These are phyloP conservation scores for Charaxes varanes DNA, from an alignment of 1,140 invertebrate genomes.

Conservation along the genomic window DNA sequence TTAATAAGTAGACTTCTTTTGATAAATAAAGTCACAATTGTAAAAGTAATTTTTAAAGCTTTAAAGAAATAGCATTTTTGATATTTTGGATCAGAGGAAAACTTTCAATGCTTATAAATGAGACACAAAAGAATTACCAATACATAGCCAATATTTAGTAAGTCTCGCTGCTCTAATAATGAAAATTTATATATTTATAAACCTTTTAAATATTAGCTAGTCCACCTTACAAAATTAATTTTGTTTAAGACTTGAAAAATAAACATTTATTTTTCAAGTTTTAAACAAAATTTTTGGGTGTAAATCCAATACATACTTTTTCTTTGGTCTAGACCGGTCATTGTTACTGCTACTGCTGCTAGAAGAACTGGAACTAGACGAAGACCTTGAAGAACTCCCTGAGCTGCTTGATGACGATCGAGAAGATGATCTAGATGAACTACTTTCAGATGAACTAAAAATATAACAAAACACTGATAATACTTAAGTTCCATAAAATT, in stretches of 20 bases:
- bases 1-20: background rate
- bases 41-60: too few relatives aligned
- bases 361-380: slow-evolving; percentile 75
- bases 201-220: too few relatives aligned
- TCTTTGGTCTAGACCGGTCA: slow-evolving; percentile 76
- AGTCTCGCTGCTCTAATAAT: too few relatives aligned
- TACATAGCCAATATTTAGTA: too few relatives aligned
- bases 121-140: too few relatives aligned
- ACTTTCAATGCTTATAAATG: too few relatives aligned
- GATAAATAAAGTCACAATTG: background rate
- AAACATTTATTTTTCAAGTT: background rate
- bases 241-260: too few relatives aligned
- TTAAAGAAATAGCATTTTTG: too few relatives aligned
- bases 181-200: too few relatives aligned
- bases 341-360: slow-evolving; percentile 76
- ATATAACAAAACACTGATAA: background rate
- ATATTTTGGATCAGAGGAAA: too few relatives aligned
- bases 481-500: too few relatives aligned
- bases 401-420: slow-evolving; percentile 84
- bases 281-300: background rate
- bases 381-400: slow-evolving; percentile 79
- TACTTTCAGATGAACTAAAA: slow-evolving; percentile 84
- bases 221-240: too few relatives aligned
- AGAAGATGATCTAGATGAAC: slow-evolving; percentile 83
- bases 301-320: slow-evolving; percentile 64